Evolutionary conservation across 2,797 vertebrate genomes (phyloP).

Genomic region (Channa striata): DNA sequence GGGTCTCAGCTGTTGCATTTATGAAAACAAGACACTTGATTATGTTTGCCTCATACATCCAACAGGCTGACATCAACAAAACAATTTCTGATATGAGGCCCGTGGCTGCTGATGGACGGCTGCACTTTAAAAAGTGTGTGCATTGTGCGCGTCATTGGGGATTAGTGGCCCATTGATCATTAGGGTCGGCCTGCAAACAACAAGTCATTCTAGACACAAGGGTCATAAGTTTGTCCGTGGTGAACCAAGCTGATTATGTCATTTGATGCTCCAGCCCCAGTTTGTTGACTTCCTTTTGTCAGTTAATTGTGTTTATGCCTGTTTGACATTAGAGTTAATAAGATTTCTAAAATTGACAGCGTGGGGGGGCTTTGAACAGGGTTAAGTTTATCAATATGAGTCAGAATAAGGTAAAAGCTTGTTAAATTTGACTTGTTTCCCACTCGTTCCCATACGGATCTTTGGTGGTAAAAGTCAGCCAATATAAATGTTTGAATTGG

Average conservation of each 20-base stretch:
- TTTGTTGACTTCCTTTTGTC: slow-evolving; percentile 61
- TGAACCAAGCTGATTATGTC: slow-evolving; percentile 70
- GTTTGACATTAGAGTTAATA: slow-evolving; percentile 67
- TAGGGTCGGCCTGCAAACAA: slow-evolving; percentile 64
- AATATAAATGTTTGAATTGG: background rate
- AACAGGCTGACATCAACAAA: slow-evolving; percentile 59
- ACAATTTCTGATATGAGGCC: slow-evolving; percentile 69
- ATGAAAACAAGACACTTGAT: slow-evolving; percentile 80
- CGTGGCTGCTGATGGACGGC: slow-evolving; percentile 57
- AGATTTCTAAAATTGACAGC: slow-evolving; percentile 65
- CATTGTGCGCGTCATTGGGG: slow-evolving; percentile 16
- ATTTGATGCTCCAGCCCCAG: slow-evolving; percentile 63
- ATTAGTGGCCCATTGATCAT: slow-evolving; percentile 74
- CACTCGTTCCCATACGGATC: background rate
- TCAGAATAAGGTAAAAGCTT: background rate
- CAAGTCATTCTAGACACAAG: slow-evolving; percentile 42
- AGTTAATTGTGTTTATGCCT: slow-evolving; percentile 68
- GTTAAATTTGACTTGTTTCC: background rate
- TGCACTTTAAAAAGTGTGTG: slow-evolving; percentile 53
- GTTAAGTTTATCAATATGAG: too few species aligned
- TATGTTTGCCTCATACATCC: slow-evolving; percentile 67
- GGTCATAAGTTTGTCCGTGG: slow-evolving; percentile 69
- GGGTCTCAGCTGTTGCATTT: slow-evolving; percentile 81
- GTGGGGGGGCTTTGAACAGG: background rate
- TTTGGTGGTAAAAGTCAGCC: background rate